Percentiles rank a stretch among this genome's conserved stretches.
These are phyloP conservation scores for Ischnura elegans DNA, from an alignment of 2,888 invertebrate species.

Conservation along the genomic window DNA sequence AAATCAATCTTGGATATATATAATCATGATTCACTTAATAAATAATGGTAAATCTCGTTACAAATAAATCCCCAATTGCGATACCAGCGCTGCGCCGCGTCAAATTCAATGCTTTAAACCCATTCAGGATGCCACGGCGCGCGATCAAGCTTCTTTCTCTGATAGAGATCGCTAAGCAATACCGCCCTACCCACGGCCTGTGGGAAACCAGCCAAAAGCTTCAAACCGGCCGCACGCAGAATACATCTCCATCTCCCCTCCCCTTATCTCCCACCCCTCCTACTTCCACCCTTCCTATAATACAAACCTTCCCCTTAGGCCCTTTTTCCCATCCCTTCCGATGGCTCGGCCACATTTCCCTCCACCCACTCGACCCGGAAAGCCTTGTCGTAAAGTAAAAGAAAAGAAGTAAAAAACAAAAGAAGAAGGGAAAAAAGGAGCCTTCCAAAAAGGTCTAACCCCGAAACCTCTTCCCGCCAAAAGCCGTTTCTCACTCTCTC, in stretches of 20 bases:
- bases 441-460: neutral
- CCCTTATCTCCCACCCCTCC: neutral
- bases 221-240: neutral
- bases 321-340: neutral
- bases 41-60: no score
- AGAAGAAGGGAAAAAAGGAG: neutral
- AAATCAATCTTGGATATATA: no score
- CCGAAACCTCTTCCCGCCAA: neutral
- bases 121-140: neutral
- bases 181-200: neutral
- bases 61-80: no score
- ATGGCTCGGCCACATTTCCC: neutral
- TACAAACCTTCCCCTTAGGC: no score
- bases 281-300: neutral
- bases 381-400: neutral
- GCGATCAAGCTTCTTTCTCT: neutral
- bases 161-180: neutral
- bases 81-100: no score
- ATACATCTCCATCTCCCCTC: neutral
- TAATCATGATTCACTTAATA: no score
- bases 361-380: neutral
- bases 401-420: neutral
- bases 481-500: neutral
- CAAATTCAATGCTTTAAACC: neutral
- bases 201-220: conserved; percentile 2